phyloP scores from a whole-genome alignment of 2,888 invertebrate genomes.

The Cheilosia variabilis region DNA sequence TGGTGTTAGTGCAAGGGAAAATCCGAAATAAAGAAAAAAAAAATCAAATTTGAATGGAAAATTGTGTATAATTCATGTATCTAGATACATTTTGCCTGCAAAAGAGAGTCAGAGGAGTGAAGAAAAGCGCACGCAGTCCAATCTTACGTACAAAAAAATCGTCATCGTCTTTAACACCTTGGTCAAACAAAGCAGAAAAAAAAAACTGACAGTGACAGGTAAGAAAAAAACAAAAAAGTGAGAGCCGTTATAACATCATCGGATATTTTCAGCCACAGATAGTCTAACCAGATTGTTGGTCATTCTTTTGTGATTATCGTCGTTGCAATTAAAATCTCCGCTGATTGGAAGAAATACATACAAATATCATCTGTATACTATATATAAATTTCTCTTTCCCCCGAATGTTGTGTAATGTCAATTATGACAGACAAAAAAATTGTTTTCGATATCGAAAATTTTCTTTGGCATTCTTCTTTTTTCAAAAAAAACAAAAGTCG shows the following conservation, averaged over 20 bases:
- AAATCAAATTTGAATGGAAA: constrained; percentile 56
- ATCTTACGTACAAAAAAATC: constrained; percentile 71
- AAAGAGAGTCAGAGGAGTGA: constrained; percentile 48
- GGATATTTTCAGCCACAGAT: constrained; percentile 49
- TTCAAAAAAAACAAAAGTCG: constrained; percentile 27
- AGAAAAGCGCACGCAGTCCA: constrained; percentile 65
- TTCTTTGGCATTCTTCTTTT: constrained; percentile 9
- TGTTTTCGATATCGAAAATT: not conserved
- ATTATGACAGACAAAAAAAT: constrained; percentile 15
- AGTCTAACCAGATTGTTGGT: constrained; percentile 42
- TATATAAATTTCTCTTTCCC: constrained; percentile 52
- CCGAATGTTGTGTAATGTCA: constrained; percentile 67
- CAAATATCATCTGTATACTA: no score
- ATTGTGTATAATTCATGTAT: constrained; percentile 71
- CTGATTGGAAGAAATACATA: not conserved
- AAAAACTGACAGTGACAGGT: constrained; percentile 48
- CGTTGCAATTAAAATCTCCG: constrained; percentile 36
- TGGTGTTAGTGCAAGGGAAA: constrained; percentile 1
- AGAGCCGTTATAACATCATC: constrained; percentile 64
- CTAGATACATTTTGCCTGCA: constrained; percentile 59
- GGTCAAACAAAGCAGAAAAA: constrained; percentile 63
- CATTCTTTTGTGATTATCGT: constrained; percentile 38
- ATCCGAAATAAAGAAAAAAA: not conserved
- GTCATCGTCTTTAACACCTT: constrained; percentile 64
- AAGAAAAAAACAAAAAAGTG: constrained; percentile 52